Evolutionary conservation across 2,797 vertebrate species (phyloP), one percentile per base, ranked within the genome.

Genomic region (Thripadectes ignobilis): DNA sequence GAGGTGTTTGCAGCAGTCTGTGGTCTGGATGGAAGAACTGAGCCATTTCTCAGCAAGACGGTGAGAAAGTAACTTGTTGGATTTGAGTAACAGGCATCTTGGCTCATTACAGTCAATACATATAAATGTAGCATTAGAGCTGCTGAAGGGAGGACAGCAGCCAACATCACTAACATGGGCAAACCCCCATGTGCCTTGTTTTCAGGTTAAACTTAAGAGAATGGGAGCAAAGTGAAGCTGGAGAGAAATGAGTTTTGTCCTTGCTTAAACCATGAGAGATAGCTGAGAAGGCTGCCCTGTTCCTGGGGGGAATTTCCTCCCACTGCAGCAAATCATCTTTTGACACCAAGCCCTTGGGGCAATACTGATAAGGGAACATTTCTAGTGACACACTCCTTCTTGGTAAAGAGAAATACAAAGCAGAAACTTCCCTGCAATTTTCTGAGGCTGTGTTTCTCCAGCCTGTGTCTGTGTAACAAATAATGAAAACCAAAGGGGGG

Each of bases 81-180:
- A 43, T 76, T 62, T 45, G 55, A 30, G 14, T 36, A 55, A n/a
- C 13, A 30, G 61, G 46, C 78, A 68, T 18, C 45, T 48, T 24
- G 29, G 48, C 24, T 85, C 15, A 2, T 21, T 46, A 11, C 9
- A 52, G 51, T 39, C 4, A 4, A 2, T 34, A 9, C 19, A 3
- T 15, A 6, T 54, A 7, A 49, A 15, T 20, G 6, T 6, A 54
- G 24, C 20, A 15, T 54, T 55, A 55, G 14, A 57, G n/a, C 71
- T 93, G n/a, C 91, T n/a, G 17, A 58, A 83, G 34, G 34, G n/a
- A 55, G 15, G 6, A 16, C 1, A 11, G 45, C 48, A 77, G 12
- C 54, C n/a, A 66, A 39, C 7, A 6, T 14, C 5, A 10, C 32
- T 59, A 67, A 49, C 3, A 0, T 5, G 38, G 46, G 7, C 38